These are phyloP conservation scores for Microtus oregoni DNA, from an alignment of 2,113 vertebrate genomes.

Conservation along the genomic window DNA sequence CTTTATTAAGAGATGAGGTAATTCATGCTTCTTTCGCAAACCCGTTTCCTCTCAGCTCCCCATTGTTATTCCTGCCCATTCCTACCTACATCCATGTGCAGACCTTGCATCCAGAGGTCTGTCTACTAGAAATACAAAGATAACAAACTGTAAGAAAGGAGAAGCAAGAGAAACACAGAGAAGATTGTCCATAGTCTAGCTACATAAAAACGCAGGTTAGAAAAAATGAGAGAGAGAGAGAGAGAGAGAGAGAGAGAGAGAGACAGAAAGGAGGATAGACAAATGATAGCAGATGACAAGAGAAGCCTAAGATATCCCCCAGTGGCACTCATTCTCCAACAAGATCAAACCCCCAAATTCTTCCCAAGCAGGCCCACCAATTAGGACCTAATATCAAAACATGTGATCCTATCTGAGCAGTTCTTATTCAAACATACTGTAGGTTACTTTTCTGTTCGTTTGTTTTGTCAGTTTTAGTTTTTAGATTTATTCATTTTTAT, in stretches of 20 bases:
- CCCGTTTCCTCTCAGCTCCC: not conserved
- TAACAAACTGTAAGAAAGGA: not conserved
- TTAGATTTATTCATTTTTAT: not conserved
- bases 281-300: not conserved
- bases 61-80: not conserved
- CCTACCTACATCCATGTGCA: not conserved
- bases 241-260: not conserved
- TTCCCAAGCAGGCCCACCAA: not conserved
- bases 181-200: not conserved
- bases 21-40: not conserved
- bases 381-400: not conserved
- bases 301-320: not conserved
- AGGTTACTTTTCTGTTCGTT: not conserved
- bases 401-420: not conserved
- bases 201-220: not conserved
- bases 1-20: not conserved
- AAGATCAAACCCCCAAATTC: not conserved
- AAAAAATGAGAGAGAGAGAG: not conserved
- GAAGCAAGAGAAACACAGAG: not conserved
- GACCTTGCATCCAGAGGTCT: not conserved
- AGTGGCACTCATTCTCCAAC: not conserved
- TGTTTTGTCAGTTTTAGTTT: not conserved
- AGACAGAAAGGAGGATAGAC: too few species aligned
- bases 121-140: not conserved
- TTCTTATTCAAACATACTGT: not conserved